phyloP scores from a whole-genome alignment of 2,797 vertebrate genomes.

The Cynodonichthys magdalenae region DNA sequence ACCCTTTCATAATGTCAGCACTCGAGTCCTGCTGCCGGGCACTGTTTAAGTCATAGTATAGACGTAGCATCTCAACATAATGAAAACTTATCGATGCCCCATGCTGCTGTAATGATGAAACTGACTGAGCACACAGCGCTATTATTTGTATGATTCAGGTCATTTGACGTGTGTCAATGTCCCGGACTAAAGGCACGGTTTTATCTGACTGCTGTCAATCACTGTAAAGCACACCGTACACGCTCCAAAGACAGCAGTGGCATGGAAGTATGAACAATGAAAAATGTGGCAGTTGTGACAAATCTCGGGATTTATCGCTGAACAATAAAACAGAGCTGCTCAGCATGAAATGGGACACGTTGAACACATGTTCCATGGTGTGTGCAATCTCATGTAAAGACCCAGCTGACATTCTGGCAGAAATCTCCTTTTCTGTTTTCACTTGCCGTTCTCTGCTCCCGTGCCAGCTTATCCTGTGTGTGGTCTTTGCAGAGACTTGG shows the following conservation, averaged over 20 bases:
- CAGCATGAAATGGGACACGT: constrained; percentile 74
- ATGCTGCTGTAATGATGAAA: constrained; percentile 75
- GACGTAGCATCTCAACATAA: constrained; percentile 78
- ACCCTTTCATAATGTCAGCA: constrained; percentile 66
- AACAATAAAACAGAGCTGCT: constrained; percentile 78
- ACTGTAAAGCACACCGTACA: constrained; percentile 54
- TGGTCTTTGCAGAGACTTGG: constrained; percentile 81
- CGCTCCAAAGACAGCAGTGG: constrained; percentile 44
- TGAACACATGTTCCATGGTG: constrained; percentile 79
- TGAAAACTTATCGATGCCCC: constrained; percentile 80
- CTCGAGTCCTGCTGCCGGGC: constrained; percentile 61
- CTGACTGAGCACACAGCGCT: constrained; percentile 75
- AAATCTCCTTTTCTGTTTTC: constrained; percentile 73
- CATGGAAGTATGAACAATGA: constrained; percentile 50
- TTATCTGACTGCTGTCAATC: constrained; percentile 73
- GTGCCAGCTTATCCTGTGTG: constrained; percentile 82
- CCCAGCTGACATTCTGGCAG: constrained; percentile 82
- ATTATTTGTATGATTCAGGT: constrained; percentile 79
- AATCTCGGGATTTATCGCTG: constrained; percentile 77
- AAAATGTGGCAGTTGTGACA: constrained; percentile 74
- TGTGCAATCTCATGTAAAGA: constrained; percentile 79
- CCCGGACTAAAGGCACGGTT: constrained; percentile 51
- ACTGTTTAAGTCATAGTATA: constrained; percentile 75
- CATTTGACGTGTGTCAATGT: constrained; percentile 74
- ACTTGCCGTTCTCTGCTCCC: constrained; percentile 70